A percentile compares a stretch with the other conserved stretches of the same genome.
Evolutionary conservation across 64 coral and sea anemone species (phyloP).

Genomic region (Montipora cactus): DNA sequence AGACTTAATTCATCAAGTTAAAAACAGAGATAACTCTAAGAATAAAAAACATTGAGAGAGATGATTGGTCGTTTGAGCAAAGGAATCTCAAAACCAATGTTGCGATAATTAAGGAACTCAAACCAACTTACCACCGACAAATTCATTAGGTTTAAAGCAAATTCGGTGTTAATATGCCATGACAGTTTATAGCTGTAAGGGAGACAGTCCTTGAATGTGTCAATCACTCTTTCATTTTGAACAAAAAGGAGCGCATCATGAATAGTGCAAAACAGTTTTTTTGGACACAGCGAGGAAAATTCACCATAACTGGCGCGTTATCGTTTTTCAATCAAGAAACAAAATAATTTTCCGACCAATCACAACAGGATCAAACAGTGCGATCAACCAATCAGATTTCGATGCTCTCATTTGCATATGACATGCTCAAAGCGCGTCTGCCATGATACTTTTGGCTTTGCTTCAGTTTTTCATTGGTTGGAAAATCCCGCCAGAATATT

Average conservation of each 20-base stretch:
- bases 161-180: neutral
- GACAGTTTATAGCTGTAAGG: neutral
- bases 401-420: neutral
- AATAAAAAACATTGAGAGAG: neutral
- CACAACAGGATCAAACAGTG: too few relatives aligned
- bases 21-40: neutral
- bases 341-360: too few relatives aligned
- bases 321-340: too few relatives aligned
- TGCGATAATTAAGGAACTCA: neutral
- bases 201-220: neutral
- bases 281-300: too few relatives aligned
- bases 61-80: neutral
- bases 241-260: neutral
- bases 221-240: neutral
- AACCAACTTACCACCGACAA: neutral
- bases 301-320: too few relatives aligned
- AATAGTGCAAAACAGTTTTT: too few relatives aligned
- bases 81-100: neutral
- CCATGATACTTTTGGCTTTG: too few relatives aligned
- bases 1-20: neutral
- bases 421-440: too few relatives aligned
- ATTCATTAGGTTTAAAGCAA: slow-evolving; percentile 19
- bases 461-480: too few relatives aligned
- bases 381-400: neutral
- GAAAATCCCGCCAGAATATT: too few relatives aligned